phyloP scores from a whole-genome alignment of 2,888 invertebrate species.

The Drosophila anomelani region DNA sequence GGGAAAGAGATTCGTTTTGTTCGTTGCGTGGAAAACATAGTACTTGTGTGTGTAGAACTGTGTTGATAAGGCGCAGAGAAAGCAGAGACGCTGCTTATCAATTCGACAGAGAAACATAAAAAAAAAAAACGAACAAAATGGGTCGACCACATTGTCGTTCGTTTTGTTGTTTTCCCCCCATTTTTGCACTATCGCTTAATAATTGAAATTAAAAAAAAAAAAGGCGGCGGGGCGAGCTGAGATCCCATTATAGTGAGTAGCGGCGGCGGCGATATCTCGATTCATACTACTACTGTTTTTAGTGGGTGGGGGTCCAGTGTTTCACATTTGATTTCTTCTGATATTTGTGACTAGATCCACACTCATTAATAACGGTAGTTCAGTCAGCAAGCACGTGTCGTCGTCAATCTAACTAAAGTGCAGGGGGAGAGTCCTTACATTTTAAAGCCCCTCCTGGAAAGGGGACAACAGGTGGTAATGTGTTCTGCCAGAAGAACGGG shows the following conservation, averaged over 20 bases:
- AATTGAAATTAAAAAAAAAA: constrained; percentile 75
- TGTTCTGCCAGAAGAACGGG: constrained; percentile 13
- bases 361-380: constrained; percentile 85
- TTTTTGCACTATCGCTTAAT: constrained; percentile 73
- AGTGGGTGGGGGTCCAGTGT: constrained; percentile 85
- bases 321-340: constrained; percentile 82
- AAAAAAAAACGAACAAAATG: constrained; percentile 38
- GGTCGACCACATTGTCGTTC: constrained; percentile 52
- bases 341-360: constrained; percentile 85
- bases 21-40: constrained; percentile 21
- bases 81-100: constrained; percentile 62
- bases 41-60: constrained; percentile 21
- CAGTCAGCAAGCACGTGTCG: constrained; percentile 54
- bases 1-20: constrained; percentile 16
- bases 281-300: constrained; percentile 82
- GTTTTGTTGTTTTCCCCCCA: constrained; percentile 58
- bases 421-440: background rate
- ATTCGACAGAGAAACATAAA: constrained; percentile 18
- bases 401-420: background rate
- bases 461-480: constrained; percentile 31
- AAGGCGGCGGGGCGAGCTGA: constrained; percentile 30
- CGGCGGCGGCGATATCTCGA: constrained; percentile 13
- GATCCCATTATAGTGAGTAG: constrained; percentile 85
- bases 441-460: background rate
- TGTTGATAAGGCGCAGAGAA: constrained; percentile 60